phyloP scores from a whole-genome alignment of 2,888 invertebrate species.

The Branchellion lobata region DNA sequence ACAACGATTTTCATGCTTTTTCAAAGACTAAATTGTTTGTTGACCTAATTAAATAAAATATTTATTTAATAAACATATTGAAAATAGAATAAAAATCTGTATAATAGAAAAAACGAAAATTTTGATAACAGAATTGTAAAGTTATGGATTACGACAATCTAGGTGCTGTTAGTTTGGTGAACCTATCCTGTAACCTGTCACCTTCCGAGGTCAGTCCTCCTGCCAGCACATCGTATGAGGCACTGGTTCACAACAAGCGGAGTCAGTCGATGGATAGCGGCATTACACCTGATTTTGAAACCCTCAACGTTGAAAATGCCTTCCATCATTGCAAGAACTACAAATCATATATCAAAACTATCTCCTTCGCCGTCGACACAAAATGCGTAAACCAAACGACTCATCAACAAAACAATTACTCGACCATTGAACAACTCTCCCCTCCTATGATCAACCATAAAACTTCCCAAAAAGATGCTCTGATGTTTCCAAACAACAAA shows the following conservation, averaged over 20 bases:
- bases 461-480: background rate
- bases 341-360: background rate
- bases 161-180: background rate
- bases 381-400: background rate
- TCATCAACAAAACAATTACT: background rate
- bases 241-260: conserved; percentile 41
- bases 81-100: too few species aligned
- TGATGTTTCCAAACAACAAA: too few species aligned
- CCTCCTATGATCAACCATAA: background rate
- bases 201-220: background rate
- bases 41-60: too few species aligned
- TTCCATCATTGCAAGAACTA: background rate
- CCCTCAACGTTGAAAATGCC: background rate
- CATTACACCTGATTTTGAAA: conserved; percentile 47
- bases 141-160: conserved; percentile 33
- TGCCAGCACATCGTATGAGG: background rate
- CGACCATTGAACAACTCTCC: background rate
- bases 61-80: too few species aligned
- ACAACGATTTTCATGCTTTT: too few species aligned
- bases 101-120: too few species aligned
- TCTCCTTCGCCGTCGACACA: background rate
- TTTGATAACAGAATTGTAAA: too few species aligned
- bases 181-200: conserved; percentile 30
- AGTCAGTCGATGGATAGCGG: conserved; percentile 50
- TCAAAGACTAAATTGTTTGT: too few species aligned